These are phyloP conservation scores for Pollimyrus isidori DNA, from an alignment of 2,113 vertebrate species.

Conservation along the genomic window DNA sequence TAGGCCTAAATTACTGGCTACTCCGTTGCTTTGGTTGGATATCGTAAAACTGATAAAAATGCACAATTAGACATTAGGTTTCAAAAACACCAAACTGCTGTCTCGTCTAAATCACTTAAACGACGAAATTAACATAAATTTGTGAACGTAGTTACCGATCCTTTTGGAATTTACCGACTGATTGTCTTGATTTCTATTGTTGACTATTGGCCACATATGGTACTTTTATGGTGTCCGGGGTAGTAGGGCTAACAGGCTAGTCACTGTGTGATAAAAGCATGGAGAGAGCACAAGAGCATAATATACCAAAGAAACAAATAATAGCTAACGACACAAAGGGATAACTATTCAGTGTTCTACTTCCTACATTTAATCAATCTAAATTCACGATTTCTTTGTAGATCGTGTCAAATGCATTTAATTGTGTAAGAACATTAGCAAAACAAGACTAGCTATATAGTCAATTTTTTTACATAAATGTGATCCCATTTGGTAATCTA, in stretches of 20 bases:
- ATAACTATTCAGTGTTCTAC: neutral
- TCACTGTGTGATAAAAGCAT: neutral
- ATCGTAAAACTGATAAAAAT: neutral
- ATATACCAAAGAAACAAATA: neutral
- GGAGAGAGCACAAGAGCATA: neutral
- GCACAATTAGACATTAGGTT: neutral
- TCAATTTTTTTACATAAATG: neutral
- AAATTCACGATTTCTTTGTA: neutral
- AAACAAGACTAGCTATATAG: neutral
- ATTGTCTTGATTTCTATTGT: constrained; percentile 30
- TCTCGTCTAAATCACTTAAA: constrained; percentile 1
- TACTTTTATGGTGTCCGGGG: neutral
- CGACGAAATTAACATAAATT: constrained; percentile 20
- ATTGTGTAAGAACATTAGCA: neutral
- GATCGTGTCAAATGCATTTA: neutral
- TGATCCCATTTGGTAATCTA: neutral
- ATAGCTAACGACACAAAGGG: neutral
- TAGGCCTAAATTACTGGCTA: neutral
- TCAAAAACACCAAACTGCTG: neutral
- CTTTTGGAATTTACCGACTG: constrained; percentile 36
- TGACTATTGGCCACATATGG: constrained; percentile 37
- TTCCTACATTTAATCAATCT: neutral
- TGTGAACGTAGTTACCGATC: constrained; percentile 35
- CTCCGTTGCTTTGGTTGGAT: neutral
- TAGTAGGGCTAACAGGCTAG: neutral